Conservation (phyloP, 2,888 invertebrate species). For the Clostera curtula region DNA sequence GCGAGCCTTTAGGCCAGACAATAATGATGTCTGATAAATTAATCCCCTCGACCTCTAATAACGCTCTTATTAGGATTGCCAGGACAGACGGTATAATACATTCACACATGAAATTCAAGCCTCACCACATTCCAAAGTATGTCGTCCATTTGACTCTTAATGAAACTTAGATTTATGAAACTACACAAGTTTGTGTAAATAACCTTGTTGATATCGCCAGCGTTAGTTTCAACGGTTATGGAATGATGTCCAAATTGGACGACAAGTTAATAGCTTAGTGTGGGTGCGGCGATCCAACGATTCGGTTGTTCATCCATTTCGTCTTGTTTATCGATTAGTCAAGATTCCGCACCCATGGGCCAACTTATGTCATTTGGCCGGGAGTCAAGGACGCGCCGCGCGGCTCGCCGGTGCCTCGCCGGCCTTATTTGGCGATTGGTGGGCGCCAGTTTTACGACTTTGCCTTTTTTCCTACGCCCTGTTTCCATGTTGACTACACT, state of each 20-base stretch:
- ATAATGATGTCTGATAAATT: too few species aligned
- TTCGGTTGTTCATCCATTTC: conserved; percentile 55
- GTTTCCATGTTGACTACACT: conserved; percentile 59
- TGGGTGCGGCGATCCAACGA: conserved; percentile 53
- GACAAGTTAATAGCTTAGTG: conserved; percentile 51
- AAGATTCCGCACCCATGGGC: conserved; percentile 71
- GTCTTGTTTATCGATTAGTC: conserved; percentile 69
- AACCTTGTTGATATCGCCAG: conserved; percentile 17
- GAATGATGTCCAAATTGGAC: conserved; percentile 48
- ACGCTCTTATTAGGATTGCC: too few species aligned
- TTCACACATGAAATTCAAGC: too few species aligned
- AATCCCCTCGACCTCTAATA: too few species aligned
- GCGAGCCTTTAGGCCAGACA: too few species aligned
- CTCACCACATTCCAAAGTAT: too few species aligned
- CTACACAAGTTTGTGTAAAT: conserved; percentile 8
- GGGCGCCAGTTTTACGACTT: conserved; percentile 74
- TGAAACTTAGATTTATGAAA: conserved; percentile 6
- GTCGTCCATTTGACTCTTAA: too few species aligned
- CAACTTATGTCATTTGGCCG: conserved; percentile 73
- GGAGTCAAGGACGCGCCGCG: conserved; percentile 68
- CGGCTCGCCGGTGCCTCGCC: conserved; percentile 60
- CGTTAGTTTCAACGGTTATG: conserved; percentile 35
- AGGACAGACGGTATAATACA: too few species aligned
- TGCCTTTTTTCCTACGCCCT: conserved; percentile 65
- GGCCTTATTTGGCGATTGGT: conserved; percentile 73